Evolutionary conservation across 2,797 vertebrate genomes (phyloP).

Genomic region (Dromococcyx pavoninus): DNA sequence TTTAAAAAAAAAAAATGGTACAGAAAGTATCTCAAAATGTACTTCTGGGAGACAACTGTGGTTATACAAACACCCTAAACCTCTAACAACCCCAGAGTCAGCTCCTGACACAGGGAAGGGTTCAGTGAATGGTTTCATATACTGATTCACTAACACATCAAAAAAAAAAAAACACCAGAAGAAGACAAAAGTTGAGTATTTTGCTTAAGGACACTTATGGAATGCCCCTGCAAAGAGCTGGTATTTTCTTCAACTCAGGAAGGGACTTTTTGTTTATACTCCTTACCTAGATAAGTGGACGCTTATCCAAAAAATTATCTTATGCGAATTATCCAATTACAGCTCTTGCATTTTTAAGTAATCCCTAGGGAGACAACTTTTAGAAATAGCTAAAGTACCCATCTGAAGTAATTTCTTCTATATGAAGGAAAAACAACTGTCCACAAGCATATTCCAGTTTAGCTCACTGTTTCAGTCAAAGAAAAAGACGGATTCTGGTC

Average conservation of each 20-base stretch:
- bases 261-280: neutral
- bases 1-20: neutral
- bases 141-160: neutral
- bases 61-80: neutral
- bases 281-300: neutral
- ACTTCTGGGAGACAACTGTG: neutral
- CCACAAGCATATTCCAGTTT: neutral
- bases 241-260: neutral
- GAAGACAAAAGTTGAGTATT: neutral
- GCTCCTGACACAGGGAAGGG: neutral
- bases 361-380: neutral
- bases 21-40: neutral
- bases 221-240: neutral
- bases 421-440: neutral
- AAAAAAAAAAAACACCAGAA: neutral
- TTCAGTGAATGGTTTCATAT: neutral
- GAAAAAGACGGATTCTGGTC: neutral
- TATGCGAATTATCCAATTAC: neutral
- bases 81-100: neutral
- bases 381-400: neutral
- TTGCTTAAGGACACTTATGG: neutral
- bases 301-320: neutral
- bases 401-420: neutral
- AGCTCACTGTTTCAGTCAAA: neutral
- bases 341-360: neutral